A percentile compares a stretch with the other conserved stretches of the same genome.
These are phyloP conservation scores for Benitochromis conjunctus DNA, from an alignment of 2,113 vertebrate genomes.

Conservation along the genomic window DNA sequence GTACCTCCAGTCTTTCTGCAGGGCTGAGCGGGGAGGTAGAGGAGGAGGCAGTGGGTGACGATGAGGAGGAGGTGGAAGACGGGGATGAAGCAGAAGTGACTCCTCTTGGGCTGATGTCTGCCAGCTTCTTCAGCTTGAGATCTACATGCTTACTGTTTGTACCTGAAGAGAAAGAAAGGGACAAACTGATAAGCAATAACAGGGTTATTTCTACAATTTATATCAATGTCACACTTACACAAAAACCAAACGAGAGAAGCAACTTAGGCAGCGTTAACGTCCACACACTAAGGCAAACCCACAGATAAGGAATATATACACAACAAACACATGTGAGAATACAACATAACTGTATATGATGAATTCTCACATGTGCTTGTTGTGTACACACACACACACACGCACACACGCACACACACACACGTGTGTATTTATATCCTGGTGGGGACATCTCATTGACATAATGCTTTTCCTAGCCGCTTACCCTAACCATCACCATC, in stretches of 20 bases:
- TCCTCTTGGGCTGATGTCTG: conserved; percentile 84
- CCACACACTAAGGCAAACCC: background rate
- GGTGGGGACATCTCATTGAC: too few species aligned
- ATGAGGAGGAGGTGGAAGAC: conserved; percentile 61
- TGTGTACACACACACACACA: too few species aligned
- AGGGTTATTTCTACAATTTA: background rate
- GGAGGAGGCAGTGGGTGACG: conserved; percentile 62
- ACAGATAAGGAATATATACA: background rate
- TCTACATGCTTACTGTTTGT: conserved; percentile 86
- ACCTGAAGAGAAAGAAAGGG: conserved; percentile 61
- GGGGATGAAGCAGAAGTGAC: conserved; percentile 69
- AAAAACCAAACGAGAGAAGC: background rate
- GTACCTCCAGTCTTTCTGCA: conserved; percentile 56
- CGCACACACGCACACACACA: background rate
- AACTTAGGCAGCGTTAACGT: background rate
- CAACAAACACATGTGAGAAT: background rate
- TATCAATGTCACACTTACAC: background rate
- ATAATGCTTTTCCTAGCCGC: too few species aligned
- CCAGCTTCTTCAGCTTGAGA: conserved; percentile 87
- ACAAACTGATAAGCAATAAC: background rate
- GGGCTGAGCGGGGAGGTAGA: conserved; percentile 65
- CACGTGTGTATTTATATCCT: too few species aligned
- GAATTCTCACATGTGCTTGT: too few species aligned
- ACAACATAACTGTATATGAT: background rate
- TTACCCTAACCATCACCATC: too few species aligned